phyloP scores from a whole-genome alignment of 2,888 invertebrate species.

The Fragum whitleyi region DNA sequence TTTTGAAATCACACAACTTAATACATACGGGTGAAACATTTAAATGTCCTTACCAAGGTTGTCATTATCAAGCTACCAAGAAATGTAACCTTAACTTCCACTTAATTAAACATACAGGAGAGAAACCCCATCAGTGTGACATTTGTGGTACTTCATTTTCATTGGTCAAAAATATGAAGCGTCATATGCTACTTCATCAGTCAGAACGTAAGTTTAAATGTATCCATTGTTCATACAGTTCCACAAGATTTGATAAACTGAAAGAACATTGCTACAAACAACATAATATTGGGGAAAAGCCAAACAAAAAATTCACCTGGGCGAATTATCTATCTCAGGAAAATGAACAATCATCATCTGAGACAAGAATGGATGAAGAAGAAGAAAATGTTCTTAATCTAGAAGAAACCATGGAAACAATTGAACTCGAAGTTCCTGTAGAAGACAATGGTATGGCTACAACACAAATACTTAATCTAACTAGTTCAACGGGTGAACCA shows the following conservation, averaged over 20 bases:
- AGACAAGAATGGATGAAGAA: neutral
- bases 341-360: neutral
- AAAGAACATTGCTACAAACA: conserved; percentile 86
- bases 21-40: conserved; percentile 87
- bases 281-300: conserved; percentile 80
- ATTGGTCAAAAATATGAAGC: conserved; percentile 87
- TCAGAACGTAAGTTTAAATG: conserved; percentile 84
- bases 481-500: conserved; percentile 46
- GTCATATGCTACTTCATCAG: conserved; percentile 84
- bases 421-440: conserved; percentile 54
- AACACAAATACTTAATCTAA: conserved; percentile 52
- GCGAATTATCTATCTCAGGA: conserved; percentile 54
- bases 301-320: conserved; percentile 71
- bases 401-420: conserved; percentile 53
- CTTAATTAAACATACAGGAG: conserved; percentile 87
- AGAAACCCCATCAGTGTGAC: conserved; percentile 87
- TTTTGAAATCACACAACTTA: conserved; percentile 87
- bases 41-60: conserved; percentile 86
- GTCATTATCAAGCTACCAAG: conserved; percentile 86
- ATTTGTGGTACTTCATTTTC: conserved; percentile 88
- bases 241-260: conserved; percentile 87
- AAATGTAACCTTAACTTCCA: conserved; percentile 87
- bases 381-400: conserved; percentile 9
- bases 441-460: conserved; percentile 25
- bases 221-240: conserved; percentile 85